These are phyloP conservation scores for Leptarthrus brevirostris DNA, from an alignment of 2,888 invertebrate genomes.

Conservation along the genomic window DNA sequence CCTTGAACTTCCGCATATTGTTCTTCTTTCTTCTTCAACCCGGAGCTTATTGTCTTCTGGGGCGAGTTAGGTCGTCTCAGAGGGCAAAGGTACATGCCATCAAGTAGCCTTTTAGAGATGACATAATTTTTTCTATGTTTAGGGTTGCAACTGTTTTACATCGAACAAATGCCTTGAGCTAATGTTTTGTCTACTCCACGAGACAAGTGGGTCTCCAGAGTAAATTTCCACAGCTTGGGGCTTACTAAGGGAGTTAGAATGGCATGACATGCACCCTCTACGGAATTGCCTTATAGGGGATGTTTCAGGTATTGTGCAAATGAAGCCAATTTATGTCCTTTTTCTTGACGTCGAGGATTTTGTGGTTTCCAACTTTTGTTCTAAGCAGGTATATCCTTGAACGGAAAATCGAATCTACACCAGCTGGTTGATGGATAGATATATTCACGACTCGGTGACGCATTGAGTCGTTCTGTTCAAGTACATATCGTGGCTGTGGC, in stretches of 20 bases:
- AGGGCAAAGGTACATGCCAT: conserved; percentile 24
- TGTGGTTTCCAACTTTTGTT: conserved; percentile 29
- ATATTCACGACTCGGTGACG: not conserved
- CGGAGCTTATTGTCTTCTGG: conserved; percentile 14
- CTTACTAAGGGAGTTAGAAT: not conserved
- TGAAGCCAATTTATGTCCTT: conserved; percentile 20
- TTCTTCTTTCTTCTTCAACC: not conserved
- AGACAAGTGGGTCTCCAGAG: not conserved
- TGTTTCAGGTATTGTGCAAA: not conserved
- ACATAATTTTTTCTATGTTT: conserved; percentile 32
- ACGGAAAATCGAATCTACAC: conserved; percentile 1
- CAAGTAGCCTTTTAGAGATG: conserved; percentile 28
- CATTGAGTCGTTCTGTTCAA: not conserved
- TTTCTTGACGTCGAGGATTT: not conserved
- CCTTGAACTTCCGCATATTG: conserved; percentile 31
- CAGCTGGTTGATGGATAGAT: conserved; percentile 4
- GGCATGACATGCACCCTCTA: not conserved
- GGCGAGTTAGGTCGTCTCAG: not conserved
- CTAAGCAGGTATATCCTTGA: conserved; percentile 30
- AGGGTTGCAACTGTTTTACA: not conserved
- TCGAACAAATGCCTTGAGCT: conserved; percentile 1
- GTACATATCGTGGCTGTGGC: conserved; percentile 16
- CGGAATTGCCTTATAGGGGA: not conserved
- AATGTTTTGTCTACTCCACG: conserved; percentile 2
- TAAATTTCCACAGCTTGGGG: conserved; percentile 2